Evolutionary conservation across 2,888 invertebrate genomes (phyloP).

Genomic region (Morpho helenor): DNA sequence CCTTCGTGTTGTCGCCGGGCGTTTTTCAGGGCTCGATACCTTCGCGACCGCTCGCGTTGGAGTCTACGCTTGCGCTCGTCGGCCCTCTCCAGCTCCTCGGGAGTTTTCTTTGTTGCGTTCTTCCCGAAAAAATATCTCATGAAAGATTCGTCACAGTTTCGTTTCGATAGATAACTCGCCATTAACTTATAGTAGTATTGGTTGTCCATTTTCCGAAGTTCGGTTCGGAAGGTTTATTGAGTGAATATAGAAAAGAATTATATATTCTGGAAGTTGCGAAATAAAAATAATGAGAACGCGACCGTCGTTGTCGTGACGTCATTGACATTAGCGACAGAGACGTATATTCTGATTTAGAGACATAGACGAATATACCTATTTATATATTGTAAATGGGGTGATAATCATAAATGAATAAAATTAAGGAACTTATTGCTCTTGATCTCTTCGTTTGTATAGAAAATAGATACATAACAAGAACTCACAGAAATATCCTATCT

Average conservation of each 20-base stretch:
- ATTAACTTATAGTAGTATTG: conserved; percentile 73
- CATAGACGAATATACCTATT: neutral
- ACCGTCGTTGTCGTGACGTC: conserved; percentile 61
- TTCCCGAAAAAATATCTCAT: conserved; percentile 75
- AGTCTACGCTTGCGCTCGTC: conserved; percentile 68
- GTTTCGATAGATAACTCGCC: conserved; percentile 71
- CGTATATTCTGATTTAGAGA: too few species aligned
- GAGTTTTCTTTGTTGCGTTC: conserved; percentile 64
- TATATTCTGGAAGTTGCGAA: conserved; percentile 61
- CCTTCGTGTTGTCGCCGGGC: conserved; percentile 67
- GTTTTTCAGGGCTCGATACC: conserved; percentile 68
- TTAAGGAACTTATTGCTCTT: too few species aligned
- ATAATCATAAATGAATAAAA: too few species aligned
- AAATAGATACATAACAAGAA: too few species aligned
- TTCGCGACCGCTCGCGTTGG: conserved; percentile 65
- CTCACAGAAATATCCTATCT: too few species aligned
- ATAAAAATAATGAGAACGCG: conserved; percentile 72
- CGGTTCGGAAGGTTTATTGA: neutral
- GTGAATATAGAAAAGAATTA: conserved; percentile 27
- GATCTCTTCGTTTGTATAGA: too few species aligned
- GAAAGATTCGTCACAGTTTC: conserved; percentile 73
- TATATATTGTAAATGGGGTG: too few species aligned
- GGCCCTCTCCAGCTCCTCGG: conserved; percentile 67
- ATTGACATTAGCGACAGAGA: conserved; percentile 32
- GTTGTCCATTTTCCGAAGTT: conserved; percentile 54